Percentiles rank a stretch among this genome's conserved stretches.
Conservation (phyloP, 2,797 vertebrate species). For the Cetoscarus ocellatus region DNA sequence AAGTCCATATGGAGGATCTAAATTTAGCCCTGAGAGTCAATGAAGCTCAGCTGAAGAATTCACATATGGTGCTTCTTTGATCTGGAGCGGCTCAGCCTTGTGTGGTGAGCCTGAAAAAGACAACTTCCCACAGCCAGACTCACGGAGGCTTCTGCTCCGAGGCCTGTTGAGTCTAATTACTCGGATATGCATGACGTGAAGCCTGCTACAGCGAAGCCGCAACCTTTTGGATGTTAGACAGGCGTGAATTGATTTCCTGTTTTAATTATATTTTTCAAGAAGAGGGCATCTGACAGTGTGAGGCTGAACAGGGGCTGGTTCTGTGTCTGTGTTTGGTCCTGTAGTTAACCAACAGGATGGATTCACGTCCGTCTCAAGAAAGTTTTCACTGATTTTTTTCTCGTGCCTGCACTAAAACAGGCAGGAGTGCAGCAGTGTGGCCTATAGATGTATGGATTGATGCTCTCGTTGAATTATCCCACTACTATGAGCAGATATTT, state of each 20-base stretch:
- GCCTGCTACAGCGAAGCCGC: slow-evolving; percentile 1
- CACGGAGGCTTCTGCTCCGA: slow-evolving; percentile 34
- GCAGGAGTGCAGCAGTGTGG: too few species aligned
- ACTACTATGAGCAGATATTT: too few species aligned
- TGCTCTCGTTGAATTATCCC: too few species aligned
- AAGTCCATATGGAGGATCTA: slow-evolving; percentile 38
- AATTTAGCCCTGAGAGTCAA: slow-evolving; percentile 40
- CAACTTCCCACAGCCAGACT: slow-evolving; percentile 29
- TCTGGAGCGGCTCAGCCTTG: slow-evolving; percentile 28
- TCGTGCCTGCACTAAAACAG: too few species aligned
- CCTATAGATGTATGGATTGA: too few species aligned
- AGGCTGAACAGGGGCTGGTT: not conserved
- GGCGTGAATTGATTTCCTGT: slow-evolving; percentile 3
- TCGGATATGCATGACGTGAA: slow-evolving; percentile 28
- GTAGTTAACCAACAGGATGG: too few species aligned
- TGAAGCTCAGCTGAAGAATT: slow-evolving; percentile 38
- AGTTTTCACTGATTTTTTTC: too few species aligned
- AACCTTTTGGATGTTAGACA: slow-evolving; percentile 17
- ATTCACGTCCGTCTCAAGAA: too few species aligned
- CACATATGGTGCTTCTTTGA: slow-evolving; percentile 60
- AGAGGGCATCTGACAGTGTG: not conserved
- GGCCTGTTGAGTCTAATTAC: slow-evolving; percentile 38
- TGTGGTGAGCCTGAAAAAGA: slow-evolving; percentile 27
- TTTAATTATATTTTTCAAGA: slow-evolving; percentile 22
- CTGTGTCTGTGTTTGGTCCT: not conserved